phyloP scores from a whole-genome alignment of 1,140 invertebrate species.

The Atopsyche davidsoni region DNA sequence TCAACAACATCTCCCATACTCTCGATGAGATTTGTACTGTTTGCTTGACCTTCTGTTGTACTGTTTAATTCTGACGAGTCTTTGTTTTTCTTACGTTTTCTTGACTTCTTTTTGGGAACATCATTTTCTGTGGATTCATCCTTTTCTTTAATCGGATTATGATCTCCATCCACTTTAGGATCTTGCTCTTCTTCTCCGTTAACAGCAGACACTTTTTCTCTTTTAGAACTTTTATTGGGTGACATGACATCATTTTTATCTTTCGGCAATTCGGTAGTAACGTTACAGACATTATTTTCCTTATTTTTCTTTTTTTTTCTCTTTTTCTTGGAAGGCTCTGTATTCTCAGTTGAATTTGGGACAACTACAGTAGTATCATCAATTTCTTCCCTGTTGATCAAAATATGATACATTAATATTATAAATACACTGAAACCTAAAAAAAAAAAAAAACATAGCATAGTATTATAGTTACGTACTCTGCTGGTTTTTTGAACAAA shows the following conservation, averaged over 20 bases:
- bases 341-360: constrained; percentile 30
- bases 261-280: too few species aligned
- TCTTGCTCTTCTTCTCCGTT: constrained; percentile 26
- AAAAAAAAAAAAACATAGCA: background rate
- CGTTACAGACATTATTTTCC: constrained; percentile 19
- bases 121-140: constrained; percentile 1
- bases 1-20: constrained; percentile 12
- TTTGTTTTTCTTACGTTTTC: constrained; percentile 28
- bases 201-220: background rate
- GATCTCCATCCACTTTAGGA: background rate
- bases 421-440: background rate
- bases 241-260: too few species aligned
- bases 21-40: constrained; percentile 32
- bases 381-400: constrained; percentile 34
- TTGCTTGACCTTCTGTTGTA: constrained; percentile 13
- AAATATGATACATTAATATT: background rate
- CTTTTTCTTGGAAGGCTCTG: constrained; percentile 35
- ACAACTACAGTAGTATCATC: constrained; percentile 32
- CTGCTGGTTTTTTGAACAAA: constrained; percentile 57
- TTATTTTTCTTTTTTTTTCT: constrained; percentile 35
- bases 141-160: background rate
- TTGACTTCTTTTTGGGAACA: background rate
- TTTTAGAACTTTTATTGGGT: too few species aligned
- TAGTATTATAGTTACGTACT: constrained; percentile 32
- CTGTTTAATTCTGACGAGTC: constrained; percentile 5